A percentile compares a stretch with the other conserved stretches of the same genome.
These are phyloP conservation scores for Phalacrocorax carbo DNA, from an alignment of 2,113 vertebrate genomes.

Conservation along the genomic window DNA sequence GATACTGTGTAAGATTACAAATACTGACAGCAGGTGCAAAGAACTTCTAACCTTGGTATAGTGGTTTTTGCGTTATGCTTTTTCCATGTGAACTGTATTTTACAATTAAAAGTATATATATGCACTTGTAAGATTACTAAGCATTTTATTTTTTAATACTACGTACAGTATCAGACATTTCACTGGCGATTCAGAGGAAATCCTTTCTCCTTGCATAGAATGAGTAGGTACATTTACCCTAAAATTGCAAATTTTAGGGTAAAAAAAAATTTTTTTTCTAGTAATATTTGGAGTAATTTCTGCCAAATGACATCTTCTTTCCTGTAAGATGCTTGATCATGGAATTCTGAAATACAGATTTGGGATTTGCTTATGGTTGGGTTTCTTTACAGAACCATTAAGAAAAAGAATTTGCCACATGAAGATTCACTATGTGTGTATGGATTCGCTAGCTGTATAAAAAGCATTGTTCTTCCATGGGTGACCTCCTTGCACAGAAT, in stretches of 20 bases:
- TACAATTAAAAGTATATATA: background rate
- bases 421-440: background rate
- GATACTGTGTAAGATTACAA: background rate
- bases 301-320: background rate
- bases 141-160: conserved; percentile 28
- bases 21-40: background rate
- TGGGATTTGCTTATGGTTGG: background rate
- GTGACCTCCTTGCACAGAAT: conserved; percentile 72
- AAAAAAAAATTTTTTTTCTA: background rate
- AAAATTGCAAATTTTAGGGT: background rate
- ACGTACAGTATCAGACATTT: background rate
- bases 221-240: background rate
- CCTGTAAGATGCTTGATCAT: background rate
- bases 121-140: conserved; percentile 6
- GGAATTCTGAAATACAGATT: conserved; percentile 13
- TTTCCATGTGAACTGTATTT: background rate
- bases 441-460: conserved; percentile 44
- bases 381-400: conserved; percentile 27
- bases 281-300: background rate
- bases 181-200: background rate
- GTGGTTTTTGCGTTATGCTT: background rate
- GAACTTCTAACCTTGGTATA: background rate
- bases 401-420: conserved; percentile 5
- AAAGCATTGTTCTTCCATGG: conserved; percentile 64
- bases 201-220: conserved; percentile 6